phyloP scores from a whole-genome alignment of 2,113 vertebrate genomes.

The Ptyas mucosa region DNA sequence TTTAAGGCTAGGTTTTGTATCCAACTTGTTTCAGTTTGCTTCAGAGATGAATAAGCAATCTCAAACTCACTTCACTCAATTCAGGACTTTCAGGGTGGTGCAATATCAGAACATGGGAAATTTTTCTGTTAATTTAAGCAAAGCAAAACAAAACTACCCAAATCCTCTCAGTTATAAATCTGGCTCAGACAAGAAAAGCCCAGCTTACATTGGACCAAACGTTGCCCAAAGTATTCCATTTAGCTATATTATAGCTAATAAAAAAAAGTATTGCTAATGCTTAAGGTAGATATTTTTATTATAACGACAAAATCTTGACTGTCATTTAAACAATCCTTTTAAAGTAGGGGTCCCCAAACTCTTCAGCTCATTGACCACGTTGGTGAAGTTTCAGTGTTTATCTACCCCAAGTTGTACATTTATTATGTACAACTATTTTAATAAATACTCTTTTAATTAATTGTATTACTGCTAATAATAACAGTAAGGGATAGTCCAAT shows the following conservation, averaged over 20 bases:
- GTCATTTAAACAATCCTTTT: background rate
- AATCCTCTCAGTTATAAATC: too few relatives aligned
- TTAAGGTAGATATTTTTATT: background rate
- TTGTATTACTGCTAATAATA: background rate
- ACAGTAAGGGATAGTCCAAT: background rate
- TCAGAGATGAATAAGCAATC: background rate
- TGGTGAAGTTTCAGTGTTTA: background rate
- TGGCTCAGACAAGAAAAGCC: background rate
- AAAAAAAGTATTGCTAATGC: background rate
- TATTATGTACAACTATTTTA: background rate
- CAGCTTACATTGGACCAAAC: background rate
- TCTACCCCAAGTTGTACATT: background rate
- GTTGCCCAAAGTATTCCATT: background rate
- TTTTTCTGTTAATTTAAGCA: background rate
- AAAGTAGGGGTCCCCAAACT: background rate
- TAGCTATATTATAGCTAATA: background rate
- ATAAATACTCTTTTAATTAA: background rate
- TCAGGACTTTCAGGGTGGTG: background rate
- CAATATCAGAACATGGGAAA: background rate
- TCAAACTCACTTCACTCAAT: background rate
- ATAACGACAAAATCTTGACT: background rate
- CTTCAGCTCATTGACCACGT: background rate
- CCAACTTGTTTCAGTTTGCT: slow-evolving; percentile 9
- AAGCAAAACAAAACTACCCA: background rate
- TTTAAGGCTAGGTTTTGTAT: slow-evolving; percentile 1